phyloP scores from a whole-genome alignment of 2,888 invertebrate species.

The Caenorhabditis becei region DNA sequence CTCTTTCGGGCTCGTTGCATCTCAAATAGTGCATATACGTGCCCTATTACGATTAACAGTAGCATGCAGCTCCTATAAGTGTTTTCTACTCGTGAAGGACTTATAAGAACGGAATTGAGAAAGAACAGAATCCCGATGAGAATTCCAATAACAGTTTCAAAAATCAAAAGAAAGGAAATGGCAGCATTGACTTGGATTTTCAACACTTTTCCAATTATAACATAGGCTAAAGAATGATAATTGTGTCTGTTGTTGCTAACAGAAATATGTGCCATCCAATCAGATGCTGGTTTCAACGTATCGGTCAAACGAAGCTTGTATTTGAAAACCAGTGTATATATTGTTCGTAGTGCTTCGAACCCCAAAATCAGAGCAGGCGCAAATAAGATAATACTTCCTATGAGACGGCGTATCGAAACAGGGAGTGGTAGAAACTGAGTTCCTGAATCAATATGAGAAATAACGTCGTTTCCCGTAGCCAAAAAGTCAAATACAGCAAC shows the following conservation, averaged over 20 bases:
- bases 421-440: conserved; percentile 63
- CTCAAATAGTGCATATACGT: conserved; percentile 57
- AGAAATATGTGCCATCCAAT: conserved; percentile 66
- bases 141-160: conserved; percentile 57
- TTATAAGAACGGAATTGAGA: conserved; percentile 43
- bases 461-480: conserved; percentile 62
- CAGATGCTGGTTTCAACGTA: conserved; percentile 62
- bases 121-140: conserved; percentile 47
- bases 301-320: conserved; percentile 55
- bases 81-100: conserved; percentile 27
- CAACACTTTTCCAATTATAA: conserved; percentile 55
- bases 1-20: conserved; percentile 60
- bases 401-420: background rate
- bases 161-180: conserved; percentile 53
- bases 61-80: conserved; percentile 65
- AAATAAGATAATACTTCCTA: conserved; percentile 62
- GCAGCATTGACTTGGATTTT: conserved; percentile 37
- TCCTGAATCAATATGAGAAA: conserved; percentile 66
- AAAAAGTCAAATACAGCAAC: conserved; percentile 73
- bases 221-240: conserved; percentile 65
- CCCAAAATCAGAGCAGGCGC: conserved; percentile 58
- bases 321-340: conserved; percentile 43
- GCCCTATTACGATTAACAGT: conserved; percentile 54
- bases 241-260: conserved; percentile 62
- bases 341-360: conserved; percentile 30